Percentiles rank a stretch among this genome's conserved stretches.
Evolutionary conservation across 2,797 vertebrate species (phyloP).

Genomic region (Aselliscus stoliczkanus): DNA sequence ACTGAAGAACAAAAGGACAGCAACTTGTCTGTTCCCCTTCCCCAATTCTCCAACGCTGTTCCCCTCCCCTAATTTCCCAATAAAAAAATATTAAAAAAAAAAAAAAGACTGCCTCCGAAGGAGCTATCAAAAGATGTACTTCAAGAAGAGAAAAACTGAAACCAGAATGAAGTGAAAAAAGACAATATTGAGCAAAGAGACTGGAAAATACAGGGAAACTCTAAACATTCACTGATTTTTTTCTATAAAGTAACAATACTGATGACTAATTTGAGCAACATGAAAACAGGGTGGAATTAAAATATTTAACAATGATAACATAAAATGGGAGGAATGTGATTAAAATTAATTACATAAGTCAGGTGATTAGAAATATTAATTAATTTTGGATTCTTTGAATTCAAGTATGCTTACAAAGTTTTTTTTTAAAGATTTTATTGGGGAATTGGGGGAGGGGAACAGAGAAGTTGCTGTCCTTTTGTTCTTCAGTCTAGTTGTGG

Average conservation of each 20-base stretch:
- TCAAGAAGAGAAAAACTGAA: background rate
- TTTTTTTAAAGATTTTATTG: too few relatives aligned
- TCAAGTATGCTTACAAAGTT: conserved; percentile 10
- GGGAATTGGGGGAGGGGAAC: too few relatives aligned
- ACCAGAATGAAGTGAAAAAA: background rate
- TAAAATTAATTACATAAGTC: background rate
- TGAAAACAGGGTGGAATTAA: background rate
- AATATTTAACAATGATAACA: conserved; percentile 1
- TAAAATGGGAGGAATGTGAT: background rate
- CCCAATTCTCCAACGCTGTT: too few relatives aligned
- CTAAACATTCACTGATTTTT: background rate
- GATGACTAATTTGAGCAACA: background rate
- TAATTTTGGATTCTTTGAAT: conserved; percentile 6
- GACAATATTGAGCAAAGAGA: background rate
- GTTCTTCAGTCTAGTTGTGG: too few relatives aligned
- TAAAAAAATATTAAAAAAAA: too few relatives aligned
- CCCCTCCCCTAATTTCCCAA: too few relatives aligned
- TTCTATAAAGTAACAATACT: background rate
- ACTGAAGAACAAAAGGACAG: too few relatives aligned
- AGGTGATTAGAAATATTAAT: background rate
- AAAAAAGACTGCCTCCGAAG: too few relatives aligned
- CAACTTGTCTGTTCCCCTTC: too few relatives aligned
- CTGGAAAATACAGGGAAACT: background rate
- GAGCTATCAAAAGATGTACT: background rate
- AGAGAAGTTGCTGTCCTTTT: too few relatives aligned